Percentiles rank a stretch among this genome's conserved stretches.
These are phyloP conservation scores for Ostrea edulis DNA, from an alignment of 1,140 invertebrate genomes.

Conservation along the genomic window DNA sequence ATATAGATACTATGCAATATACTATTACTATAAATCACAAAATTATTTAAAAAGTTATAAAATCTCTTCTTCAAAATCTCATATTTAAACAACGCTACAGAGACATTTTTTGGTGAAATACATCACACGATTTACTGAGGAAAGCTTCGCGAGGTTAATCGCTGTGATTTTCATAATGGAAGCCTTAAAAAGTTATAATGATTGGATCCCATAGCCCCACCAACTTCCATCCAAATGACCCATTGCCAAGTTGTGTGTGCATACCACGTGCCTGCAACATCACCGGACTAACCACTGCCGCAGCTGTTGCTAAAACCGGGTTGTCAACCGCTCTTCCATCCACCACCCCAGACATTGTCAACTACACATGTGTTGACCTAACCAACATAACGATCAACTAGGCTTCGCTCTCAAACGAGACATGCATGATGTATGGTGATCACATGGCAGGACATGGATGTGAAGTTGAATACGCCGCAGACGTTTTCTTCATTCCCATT, in stretches of 20 bases:
- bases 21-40: no score
- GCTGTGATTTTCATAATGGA: constrained; percentile 99
- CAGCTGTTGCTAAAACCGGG: constrained; percentile 14
- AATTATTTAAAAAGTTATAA: no score
- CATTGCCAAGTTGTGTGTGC: constrained; percentile 58
- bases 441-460: constrained; percentile 88
- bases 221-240: constrained; percentile 56
- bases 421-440: constrained; percentile 84
- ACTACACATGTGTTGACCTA: constrained; percentile 50
- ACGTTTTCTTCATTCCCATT: constrained; percentile 97
- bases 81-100: no score
- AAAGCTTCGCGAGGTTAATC: constrained; percentile 99
- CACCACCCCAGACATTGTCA: constrained; percentile 37
- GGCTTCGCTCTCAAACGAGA: constrained; percentile 22
- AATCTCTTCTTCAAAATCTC: no score
- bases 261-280: constrained; percentile 49
- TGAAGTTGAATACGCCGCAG: constrained; percentile 64
- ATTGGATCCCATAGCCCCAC: constrained; percentile 64
- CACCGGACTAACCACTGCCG: constrained; percentile 18
- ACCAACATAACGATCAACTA: constrained; percentile 53
- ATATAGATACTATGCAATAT: no score
- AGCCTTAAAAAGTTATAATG: constrained; percentile 84
- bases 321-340: background rate
- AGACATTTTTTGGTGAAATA: no score
- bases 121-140: constrained; percentile 99